phyloP scores from a whole-genome alignment of 2,113 vertebrate genomes.

The Chamaetylas fuelleborni region DNA sequence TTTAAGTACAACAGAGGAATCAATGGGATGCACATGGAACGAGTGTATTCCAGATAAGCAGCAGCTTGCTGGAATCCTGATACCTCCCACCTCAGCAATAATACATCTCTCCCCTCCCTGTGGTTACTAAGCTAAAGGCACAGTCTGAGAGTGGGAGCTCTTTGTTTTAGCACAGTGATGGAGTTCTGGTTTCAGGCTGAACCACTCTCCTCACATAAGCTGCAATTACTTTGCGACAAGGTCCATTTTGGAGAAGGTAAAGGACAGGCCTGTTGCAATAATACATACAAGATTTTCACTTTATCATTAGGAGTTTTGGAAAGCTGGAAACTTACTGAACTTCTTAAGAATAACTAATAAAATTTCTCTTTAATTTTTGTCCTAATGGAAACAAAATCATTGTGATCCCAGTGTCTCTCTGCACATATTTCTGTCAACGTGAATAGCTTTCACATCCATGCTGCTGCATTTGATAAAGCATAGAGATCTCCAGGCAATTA shows the following conservation, averaged over 20 bases:
- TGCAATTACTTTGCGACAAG: not conserved
- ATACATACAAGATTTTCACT: not conserved
- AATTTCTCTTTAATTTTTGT: not conserved
- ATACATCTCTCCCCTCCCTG: not conserved
- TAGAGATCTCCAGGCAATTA: not conserved
- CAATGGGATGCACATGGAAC: accelerated
- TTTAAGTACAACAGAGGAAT: not conserved
- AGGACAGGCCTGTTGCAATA: not conserved
- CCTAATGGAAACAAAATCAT: not conserved
- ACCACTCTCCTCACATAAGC: not conserved
- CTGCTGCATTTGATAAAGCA: not conserved
- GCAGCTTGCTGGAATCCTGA: not conserved
- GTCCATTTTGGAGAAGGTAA: not conserved
- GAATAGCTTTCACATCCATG: not conserved
- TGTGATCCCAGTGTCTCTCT: not conserved
- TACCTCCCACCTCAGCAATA: not conserved
- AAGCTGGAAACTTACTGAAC: not conserved
- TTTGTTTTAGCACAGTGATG: not conserved
- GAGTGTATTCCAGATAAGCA: not conserved
- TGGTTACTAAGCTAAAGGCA: not conserved
- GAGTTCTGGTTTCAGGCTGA: not conserved
- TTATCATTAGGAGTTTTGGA: not conserved
- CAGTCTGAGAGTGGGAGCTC: not conserved
- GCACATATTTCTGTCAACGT: not conserved
- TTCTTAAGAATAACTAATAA: not conserved